Evolutionary conservation across 2,888 invertebrate species (phyloP), one percentile per base, ranked within the genome.

Genomic region (Lottia scabra): DNA sequence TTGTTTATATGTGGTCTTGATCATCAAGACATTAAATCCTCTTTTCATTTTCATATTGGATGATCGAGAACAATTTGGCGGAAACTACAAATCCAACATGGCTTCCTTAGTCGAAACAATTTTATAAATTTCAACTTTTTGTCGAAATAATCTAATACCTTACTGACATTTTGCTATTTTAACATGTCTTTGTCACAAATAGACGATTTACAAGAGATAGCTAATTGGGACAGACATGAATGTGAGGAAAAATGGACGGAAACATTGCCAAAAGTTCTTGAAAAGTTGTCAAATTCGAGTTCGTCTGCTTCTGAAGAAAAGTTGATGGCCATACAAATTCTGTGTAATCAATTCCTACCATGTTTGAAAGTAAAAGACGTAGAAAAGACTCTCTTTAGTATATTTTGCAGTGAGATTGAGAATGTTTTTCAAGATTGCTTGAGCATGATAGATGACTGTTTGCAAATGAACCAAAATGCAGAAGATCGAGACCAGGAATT

Each of bases 291-390:
- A 56, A 19, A 19, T 56, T 10, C 19, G 10, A 19, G 1, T 23
- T 23, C 56, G 19, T 23, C 23, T 56, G 56, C 56, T 23, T 38
- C 38, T 38, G 56, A 56, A 12, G 56, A 56, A 23, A 56, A 56
- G 23, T 2, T 56, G 19, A 56, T 23, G 23, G 56, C 56, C 10
- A 23, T 56, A 23, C 56, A 84, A 70, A 79, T 85, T 12, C 76
- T 86, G 23, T 86, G 84, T 70, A 79, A 82, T 62, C 79, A 81
- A 1, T 83, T 86, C 69, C 69, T 86, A 30, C 85, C 84, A 10
- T 79, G 80, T 78, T 74, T 86, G 38, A 75, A 80, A 16, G 63
- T 78, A n/a, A 69, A 78, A 30, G 75, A 80, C 30, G 75, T 80
- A 43, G 85, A 86, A 64, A 63, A 76, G 23, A 72, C 74, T 30